These are phyloP conservation scores for Drepana falcataria DNA, from an alignment of 2,888 invertebrate species.

Conservation along the genomic window DNA sequence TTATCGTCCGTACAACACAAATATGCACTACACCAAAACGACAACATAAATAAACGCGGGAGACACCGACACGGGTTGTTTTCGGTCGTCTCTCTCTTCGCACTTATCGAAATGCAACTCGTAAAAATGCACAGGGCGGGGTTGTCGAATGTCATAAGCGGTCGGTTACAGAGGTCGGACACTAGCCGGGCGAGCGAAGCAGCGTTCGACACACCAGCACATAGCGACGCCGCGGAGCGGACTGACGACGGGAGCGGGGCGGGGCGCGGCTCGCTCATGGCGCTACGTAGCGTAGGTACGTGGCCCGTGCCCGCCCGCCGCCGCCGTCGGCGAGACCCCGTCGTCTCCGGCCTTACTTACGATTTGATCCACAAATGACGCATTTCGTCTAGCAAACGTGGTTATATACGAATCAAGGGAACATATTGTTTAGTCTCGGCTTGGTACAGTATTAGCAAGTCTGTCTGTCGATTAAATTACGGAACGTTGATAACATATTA, in stretches of 20 bases:
- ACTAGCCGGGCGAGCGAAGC: conserved; percentile 50
- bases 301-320: conserved; percentile 39
- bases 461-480: too few relatives aligned
- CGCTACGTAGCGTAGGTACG: conserved; percentile 15
- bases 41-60: conserved; percentile 76
- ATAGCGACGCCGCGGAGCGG: conserved; percentile 60
- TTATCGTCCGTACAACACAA: conserved; percentile 75
- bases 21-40: conserved; percentile 78
- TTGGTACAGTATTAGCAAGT: too few relatives aligned
- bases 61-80: conserved; percentile 48
- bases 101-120: conserved; percentile 67
- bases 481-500: too few relatives aligned
- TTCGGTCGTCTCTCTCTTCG: conserved; percentile 58
- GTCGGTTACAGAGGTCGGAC: conserved; percentile 71
- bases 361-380: conserved; percentile 12
- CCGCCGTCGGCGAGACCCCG: conserved; percentile 5
- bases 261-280: conserved; percentile 36
- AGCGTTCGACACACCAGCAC: conserved; percentile 44
- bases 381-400: neutral
- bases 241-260: conserved; percentile 52
- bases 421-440: too few relatives aligned
- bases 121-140: conserved; percentile 75
- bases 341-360: conserved; percentile 22
- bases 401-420: neutral
- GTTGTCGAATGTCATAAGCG: conserved; percentile 75